Evolutionary conservation across 53 echinoderm and acorn worm species (phyloP).

Genomic region (Paracentrotus lividus): DNA sequence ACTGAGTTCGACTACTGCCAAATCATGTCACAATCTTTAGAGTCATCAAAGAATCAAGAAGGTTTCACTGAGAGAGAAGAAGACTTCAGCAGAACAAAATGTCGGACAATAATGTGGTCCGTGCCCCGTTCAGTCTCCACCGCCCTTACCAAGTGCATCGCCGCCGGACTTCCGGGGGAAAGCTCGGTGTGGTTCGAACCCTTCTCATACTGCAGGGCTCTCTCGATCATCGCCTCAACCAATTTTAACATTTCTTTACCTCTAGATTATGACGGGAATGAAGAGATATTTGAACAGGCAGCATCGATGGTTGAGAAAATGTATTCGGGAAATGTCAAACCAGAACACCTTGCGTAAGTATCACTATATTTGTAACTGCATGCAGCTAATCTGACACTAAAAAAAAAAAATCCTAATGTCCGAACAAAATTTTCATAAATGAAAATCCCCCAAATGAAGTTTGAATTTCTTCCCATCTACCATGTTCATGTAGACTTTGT

Average conservation of each 20-base stretch:
- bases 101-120: constrained; percentile 34
- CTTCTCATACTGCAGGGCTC: not conserved
- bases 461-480: not conserved
- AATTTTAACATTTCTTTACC: not conserved
- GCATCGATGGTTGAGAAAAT: not conserved
- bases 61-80: not conserved
- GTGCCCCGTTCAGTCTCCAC: constrained; percentile 47
- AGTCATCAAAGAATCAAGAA: not conserved
- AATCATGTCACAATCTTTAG: constrained; percentile 7
- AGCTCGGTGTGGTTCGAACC: constrained; percentile 38
- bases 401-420: too few species aligned
- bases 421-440: too few species aligned
- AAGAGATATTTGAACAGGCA: not conserved
- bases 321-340: not conserved
- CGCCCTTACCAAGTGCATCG: constrained; percentile 47
- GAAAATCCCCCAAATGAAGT: too few species aligned
- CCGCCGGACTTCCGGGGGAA: constrained; percentile 16
- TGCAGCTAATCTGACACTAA: too few species aligned
- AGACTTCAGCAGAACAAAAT: not conserved
- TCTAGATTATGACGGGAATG: not conserved
- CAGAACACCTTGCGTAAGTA: constrained; percentile 34
- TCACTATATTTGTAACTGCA: too few species aligned
- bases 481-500: not conserved
- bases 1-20: not conserved
- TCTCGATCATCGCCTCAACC: not conserved